phyloP scores from a whole-genome alignment of 2,113 vertebrate species.

The Shinisaurus crocodilurus region DNA sequence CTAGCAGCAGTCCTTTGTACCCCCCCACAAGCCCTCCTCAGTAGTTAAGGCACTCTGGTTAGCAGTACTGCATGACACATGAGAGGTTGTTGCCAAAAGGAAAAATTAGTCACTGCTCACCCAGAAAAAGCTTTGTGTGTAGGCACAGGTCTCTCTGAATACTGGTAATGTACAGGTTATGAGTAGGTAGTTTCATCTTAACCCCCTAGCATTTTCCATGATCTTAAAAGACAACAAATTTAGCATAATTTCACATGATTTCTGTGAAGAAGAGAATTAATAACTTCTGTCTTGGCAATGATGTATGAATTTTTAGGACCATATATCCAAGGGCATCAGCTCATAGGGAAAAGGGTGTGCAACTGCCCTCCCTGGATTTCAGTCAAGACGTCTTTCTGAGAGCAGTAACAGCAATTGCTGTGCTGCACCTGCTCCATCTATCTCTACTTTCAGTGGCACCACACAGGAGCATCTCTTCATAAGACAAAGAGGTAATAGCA shows the following conservation, averaged over 20 bases:
- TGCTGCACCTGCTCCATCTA: too few relatives aligned
- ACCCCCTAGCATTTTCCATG: background rate
- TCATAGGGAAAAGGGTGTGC: too few relatives aligned
- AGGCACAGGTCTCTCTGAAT: too few relatives aligned
- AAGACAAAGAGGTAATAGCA: too few relatives aligned
- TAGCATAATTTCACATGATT: background rate
- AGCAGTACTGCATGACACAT: background rate
- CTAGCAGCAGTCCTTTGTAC: background rate
- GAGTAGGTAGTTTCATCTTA: background rate
- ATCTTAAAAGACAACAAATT: rapidly evolving
- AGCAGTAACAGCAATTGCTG: too few relatives aligned
- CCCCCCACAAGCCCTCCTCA: background rate
- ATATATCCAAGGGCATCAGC: too few relatives aligned
- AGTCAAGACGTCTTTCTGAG: too few relatives aligned
- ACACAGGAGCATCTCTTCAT: too few relatives aligned
- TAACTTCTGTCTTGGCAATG: background rate
- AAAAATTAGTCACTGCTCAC: background rate
- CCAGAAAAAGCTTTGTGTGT: background rate
- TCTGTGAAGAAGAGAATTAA: background rate
- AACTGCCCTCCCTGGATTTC: too few relatives aligned
- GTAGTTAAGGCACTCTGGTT: background rate
- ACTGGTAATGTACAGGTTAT: background rate
- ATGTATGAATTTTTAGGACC: background rate
- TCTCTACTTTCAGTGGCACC: too few relatives aligned
- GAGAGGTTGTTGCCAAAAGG: background rate